phyloP scores from a whole-genome alignment of 2,797 vertebrate species.

The Nyctalus aviator region DNA sequence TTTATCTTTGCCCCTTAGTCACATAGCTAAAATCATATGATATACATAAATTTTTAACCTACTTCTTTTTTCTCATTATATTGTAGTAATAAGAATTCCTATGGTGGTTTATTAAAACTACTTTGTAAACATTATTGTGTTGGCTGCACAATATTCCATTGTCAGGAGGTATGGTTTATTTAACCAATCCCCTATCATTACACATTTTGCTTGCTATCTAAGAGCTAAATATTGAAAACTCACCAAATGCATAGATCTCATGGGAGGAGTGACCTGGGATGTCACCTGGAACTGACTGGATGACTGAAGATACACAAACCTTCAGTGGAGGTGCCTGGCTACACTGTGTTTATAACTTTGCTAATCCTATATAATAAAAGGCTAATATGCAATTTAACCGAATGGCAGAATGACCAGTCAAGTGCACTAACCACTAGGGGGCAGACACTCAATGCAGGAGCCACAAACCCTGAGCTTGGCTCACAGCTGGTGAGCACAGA shows the following conservation, averaged over 20 bases:
- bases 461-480: too few relatives aligned
- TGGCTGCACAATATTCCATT: not conserved
- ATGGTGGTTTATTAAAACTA: not conserved
- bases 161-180: not conserved
- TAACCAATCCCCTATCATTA: not conserved
- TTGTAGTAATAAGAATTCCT: not conserved
- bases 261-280: not conserved
- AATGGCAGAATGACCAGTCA: too few relatives aligned
- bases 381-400: too few relatives aligned
- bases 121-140: not conserved
- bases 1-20: slow-evolving; percentile 51
- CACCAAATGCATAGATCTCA: not conserved
- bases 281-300: not conserved
- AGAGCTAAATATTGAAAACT: slow-evolving; percentile 13
- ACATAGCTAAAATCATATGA: not conserved
- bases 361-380: too few relatives aligned
- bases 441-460: too few relatives aligned
- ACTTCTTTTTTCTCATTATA: not conserved
- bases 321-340: not conserved
- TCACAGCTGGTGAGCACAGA: too few relatives aligned
- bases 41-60: not conserved
- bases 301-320: not conserved
- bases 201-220: not conserved
- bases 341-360: not conserved
- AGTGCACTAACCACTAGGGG: too few relatives aligned